Evolutionary conservation across 2,113 vertebrate genomes (phyloP), one percentile per base, ranked within the genome.

Genomic region (Crotalus viridis): DNA sequence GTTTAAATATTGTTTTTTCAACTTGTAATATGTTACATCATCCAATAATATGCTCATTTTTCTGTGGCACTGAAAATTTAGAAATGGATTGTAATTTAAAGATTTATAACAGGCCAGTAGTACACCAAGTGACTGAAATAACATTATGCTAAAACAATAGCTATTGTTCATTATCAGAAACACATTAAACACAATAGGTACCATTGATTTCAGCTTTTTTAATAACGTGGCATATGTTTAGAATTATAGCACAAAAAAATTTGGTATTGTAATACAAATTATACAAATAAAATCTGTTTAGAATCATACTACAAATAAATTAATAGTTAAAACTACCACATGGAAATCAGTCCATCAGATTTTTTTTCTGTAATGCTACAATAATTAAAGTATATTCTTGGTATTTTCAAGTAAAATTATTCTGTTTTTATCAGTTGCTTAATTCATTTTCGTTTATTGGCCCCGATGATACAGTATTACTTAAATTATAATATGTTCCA

Each of bases 1-100:
- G 12, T 93, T 95, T 57, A 94, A 55, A 56, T 92, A 0, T 85
- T 93, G 15, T 93, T 74, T 95, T 93, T 39, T 8, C 94, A 87
- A 1, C 24, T 19, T 51, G 3, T 26, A 52, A 17, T 94, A 21
- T 94, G 90, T 96, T 88, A 87, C 89, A 90, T 10, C 43, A 52
- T 61, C 39, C 89, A 92, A 69, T 91, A 74, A 59, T 94, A 90
- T 85, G 55, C 91, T 93, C 22, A 22, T 57, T 89, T 89, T 92
- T 85, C 92, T 57, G 3, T 57, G 89, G n/a, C 92, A 39, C 51
- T 94, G 57, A 86, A 57, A 87, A 54, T 92, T 94, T 86, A 89
- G 89, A 94, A 87, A 87, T 91, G 9, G 91, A 39, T 33, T 86
- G 17, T n/a, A 55, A 22, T 28, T 56, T 89, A 92, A 85, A 85